Evolutionary conservation across 2,113 vertebrate genomes (phyloP), one percentile per base, ranked within the genome.

Genomic region (Ovibos moschatus): DNA sequence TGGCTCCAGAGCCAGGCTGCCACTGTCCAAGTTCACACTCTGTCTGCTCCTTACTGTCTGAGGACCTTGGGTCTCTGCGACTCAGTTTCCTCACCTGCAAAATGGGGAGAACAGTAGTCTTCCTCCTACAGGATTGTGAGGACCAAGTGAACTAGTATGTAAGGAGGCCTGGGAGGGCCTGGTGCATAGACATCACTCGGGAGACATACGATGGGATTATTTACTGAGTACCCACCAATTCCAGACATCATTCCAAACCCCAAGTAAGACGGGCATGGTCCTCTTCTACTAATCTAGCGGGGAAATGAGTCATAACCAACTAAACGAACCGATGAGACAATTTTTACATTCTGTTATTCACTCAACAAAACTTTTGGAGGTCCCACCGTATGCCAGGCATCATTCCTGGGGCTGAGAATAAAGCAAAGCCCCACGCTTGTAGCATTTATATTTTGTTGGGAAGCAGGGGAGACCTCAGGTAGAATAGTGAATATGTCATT

Each of bases 291-390:
- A 21, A 90, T 84, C 95, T 94, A 82, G 95, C 17, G 92, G 84
- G 87, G 78, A 95, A 87, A 64, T 97, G 95, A 96, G 53, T 98
- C 97, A 96, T 62, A 84, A 30, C 79, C 87, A 62, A 94, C 76
- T 85, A 90, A 97, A 92, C 55, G 87, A 94, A 96, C 90, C 21
- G 85, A 95, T 53, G 94, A 97, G 90, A 94, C 95, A 50, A 92
- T 83, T 33, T 45, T 64, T 53, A 57, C 47, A 83, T 45, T 97
- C 95, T 93, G 33, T 91, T 85, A 96, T 96, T 96, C 97, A 93
- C 67, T 97, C 92, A 57, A 45, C 88, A 95, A 97, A 93, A 91
- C 89, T 90, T 62, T 67, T 15, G 28, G 76, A 96, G 94, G 89
- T 28, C 91, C 55, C 13, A 2, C 64, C 28, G 1, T 21, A 21